Evolutionary conservation across 1,140 invertebrate genomes (phyloP).

Genomic region (Campoletis sonorensis): DNA sequence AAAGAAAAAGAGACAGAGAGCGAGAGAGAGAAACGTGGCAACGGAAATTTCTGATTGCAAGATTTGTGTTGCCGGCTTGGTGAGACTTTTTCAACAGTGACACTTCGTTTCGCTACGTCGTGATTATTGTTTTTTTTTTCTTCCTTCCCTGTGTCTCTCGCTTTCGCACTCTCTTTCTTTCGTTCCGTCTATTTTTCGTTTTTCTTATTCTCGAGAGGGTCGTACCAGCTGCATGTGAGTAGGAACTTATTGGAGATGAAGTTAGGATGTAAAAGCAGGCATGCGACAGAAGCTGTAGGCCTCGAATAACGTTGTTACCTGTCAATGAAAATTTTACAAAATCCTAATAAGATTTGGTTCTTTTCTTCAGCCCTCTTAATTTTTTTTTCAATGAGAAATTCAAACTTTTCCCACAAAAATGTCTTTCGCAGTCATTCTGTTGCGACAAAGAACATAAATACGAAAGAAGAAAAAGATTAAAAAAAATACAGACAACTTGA

Average conservation of each 20-base stretch:
- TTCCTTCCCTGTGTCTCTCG: background rate
- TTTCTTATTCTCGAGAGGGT: background rate
- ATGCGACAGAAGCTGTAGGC: background rate
- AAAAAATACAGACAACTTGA: too few relatives aligned
- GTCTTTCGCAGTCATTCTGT: too few relatives aligned
- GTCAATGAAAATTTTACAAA: conserved; percentile 23
- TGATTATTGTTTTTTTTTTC: conserved; percentile 5
- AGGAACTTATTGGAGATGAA: conserved; percentile 7
- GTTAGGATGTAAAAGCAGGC: background rate
- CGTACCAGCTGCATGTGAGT: background rate
- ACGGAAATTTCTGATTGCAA: conserved; percentile 6
- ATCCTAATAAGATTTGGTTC: conserved; percentile 19
- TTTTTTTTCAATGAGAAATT: background rate
- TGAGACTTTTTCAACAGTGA: conserved; percentile 19
- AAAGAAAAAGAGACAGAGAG: background rate
- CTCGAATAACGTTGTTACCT: background rate
- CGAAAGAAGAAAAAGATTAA: too few relatives aligned
- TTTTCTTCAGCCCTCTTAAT: background rate
- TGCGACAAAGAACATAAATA: too few relatives aligned
- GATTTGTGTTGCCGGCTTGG: conserved; percentile 3
- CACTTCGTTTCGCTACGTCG: conserved; percentile 22
- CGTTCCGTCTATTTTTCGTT: too few relatives aligned
- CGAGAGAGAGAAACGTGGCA: background rate
- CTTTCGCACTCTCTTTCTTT: too few relatives aligned
- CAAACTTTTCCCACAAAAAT: too few relatives aligned